phyloP scores from a whole-genome alignment of 2,797 vertebrate species.

The Brotula barbata region DNA sequence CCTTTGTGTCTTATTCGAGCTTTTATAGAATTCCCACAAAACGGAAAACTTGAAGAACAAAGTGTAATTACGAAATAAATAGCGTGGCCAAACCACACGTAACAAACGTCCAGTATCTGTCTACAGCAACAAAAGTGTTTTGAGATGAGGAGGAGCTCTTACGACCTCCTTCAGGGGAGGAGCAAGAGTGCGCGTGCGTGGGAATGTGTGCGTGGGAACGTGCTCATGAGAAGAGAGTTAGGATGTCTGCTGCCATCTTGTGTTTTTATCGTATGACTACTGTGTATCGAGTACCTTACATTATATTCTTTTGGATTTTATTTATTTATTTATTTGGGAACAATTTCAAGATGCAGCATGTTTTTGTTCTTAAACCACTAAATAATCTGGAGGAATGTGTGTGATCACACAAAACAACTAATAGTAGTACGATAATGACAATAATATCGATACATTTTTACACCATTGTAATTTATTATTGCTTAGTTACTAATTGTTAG shows the following conservation, averaged over 20 bases:
- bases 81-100: conserved; percentile 10
- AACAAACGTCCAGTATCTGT: conserved; percentile 13
- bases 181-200: conserved; percentile 27
- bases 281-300: no score
- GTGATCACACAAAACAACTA: no score
- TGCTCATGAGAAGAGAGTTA: background rate
- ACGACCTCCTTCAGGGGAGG: conserved; percentile 52
- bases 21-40: background rate
- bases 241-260: conserved; percentile 30
- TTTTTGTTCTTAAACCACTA: no score
- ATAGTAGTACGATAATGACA: no score
- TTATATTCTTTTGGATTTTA: no score
- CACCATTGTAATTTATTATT: no score
- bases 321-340: background rate
- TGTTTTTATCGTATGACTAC: background rate
- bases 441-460: no score
- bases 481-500: no score
- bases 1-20: background rate
- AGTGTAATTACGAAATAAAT: background rate
- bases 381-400: no score
- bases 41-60: background rate
- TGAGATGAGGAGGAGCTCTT: conserved; percentile 44
- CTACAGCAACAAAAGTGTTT: conserved; percentile 33
- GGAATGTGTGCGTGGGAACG: background rate
- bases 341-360: no score